Percentiles rank a stretch among this genome's conserved stretches.
Evolutionary conservation across 2,888 invertebrate species (phyloP).

Genomic region (Sisyra terminalis): DNA sequence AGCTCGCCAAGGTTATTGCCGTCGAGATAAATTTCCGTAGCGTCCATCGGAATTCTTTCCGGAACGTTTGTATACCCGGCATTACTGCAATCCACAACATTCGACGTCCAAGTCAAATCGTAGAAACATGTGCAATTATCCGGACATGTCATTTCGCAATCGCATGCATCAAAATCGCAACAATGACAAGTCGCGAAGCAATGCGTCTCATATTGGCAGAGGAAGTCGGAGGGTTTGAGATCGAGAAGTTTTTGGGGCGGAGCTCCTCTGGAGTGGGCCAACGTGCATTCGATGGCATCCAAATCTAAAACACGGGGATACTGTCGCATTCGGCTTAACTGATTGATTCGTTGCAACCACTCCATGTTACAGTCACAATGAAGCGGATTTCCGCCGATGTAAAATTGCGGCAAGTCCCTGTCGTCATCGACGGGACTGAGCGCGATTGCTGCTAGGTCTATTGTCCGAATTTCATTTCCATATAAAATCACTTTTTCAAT

Average conservation of each 20-base stretch:
- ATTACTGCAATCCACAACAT: slow-evolving; percentile 69
- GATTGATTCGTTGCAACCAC: slow-evolving; percentile 68
- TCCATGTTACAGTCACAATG: slow-evolving; percentile 78
- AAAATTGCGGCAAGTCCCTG: slow-evolving; percentile 59
- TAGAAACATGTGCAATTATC: slow-evolving; percentile 74
- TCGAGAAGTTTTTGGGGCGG: slow-evolving; percentile 48
- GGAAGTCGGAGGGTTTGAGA: slow-evolving; percentile 56
- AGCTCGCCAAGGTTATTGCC: slow-evolving; percentile 65
- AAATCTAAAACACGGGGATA: slow-evolving; percentile 68
- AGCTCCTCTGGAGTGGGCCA: slow-evolving; percentile 45
- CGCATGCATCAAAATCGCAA: slow-evolving; percentile 81
- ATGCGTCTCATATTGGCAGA: slow-evolving; percentile 66
- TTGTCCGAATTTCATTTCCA: slow-evolving; percentile 52
- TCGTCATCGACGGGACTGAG: slow-evolving; percentile 46
- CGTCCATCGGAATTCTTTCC: slow-evolving; percentile 73
- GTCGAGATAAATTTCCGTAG: slow-evolving; percentile 73
- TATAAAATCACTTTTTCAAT: slow-evolving; percentile 61
- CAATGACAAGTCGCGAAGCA: slow-evolving; percentile 78
- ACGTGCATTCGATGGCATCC: slow-evolving; percentile 58
- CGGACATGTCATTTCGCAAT: slow-evolving; percentile 84
- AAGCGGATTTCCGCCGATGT: slow-evolving; percentile 68
- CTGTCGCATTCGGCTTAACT: slow-evolving; percentile 51
- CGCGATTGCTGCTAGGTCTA: slow-evolving; percentile 55
- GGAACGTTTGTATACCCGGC: slow-evolving; percentile 59
- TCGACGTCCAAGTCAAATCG: slow-evolving; percentile 71